Percentiles rank a stretch among this genome's conserved stretches.
phyloP scores from a whole-genome alignment of 2,797 vertebrate species.

The Spizella passerina region DNA sequence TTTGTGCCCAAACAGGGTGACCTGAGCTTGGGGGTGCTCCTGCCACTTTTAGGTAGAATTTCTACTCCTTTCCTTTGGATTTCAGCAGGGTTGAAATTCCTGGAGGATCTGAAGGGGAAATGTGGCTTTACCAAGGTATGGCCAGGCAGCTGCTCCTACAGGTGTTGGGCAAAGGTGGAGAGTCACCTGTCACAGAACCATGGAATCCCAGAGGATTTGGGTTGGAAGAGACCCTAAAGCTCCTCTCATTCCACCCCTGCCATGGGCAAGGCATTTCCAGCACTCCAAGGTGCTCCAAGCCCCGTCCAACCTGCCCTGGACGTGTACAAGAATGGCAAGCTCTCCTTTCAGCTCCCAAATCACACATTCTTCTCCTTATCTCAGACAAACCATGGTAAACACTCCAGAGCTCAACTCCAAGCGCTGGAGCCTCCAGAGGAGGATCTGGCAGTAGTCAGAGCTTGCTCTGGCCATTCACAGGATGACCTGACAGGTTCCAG shows the following conservation, averaged over 20 bases:
- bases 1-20: not conserved
- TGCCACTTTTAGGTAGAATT: not conserved
- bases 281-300: not conserved
- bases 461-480: not conserved
- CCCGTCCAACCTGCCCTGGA: not conserved
- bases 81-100: not conserved
- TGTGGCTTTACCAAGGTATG: fast-evolving
- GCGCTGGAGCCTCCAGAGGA: not conserved
- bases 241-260: not conserved
- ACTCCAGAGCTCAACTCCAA: not conserved
- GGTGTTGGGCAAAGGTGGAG: not conserved
- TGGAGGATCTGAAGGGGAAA: not conserved
- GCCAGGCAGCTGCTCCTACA: not conserved
- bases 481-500: not conserved
- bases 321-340: not conserved
- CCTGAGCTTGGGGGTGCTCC: fast-evolving
- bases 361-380: not conserved
- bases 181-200: not conserved
- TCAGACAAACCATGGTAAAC: not conserved
- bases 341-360: not conserved
- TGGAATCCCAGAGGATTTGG: not conserved
- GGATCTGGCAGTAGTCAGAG: not conserved
- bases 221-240: not conserved
- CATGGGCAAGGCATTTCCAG: not conserved
- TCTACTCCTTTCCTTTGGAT: not conserved